Evolutionary conservation across 2,113 vertebrate genomes (phyloP), one percentile per base, ranked within the genome.

Genomic region (Triplophysa dalaica): DNA sequence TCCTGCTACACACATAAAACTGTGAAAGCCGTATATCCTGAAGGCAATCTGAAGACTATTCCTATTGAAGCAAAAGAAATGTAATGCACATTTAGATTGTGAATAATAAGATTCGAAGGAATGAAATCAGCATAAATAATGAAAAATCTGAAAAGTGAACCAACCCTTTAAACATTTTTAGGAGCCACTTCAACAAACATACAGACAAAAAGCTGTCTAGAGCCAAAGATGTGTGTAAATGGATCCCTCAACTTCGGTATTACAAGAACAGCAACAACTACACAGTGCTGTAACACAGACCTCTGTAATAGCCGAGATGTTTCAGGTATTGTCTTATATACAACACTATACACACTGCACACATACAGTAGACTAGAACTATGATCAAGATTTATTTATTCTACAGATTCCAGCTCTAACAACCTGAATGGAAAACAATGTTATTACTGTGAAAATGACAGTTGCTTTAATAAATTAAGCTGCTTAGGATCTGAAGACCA

Each of bases 401-500:
- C 69, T 17, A 16, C 0, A 70, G 45, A 70, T 70, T 22, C 13
- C 68, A 54, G 22, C 1, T 6, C 10, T 12, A 4, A 0, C 0
- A 10, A 3, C 12, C 4, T 16, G 1, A 52, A 90, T 81, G 87
- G 87, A 9, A 85, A 60, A 19, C 85, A 81, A 66, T 90, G 89
- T 60, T 89, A 22, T 14, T 1, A 0, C 6, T 90, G 88, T 54
- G 19, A 77, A 2, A 83, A 58, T 21, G 0, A 41, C 4, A 10
- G 5, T 0, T 91, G 89, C 82, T 74, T 4, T 0, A 14, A 1
- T 9, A 83, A 67, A 29, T 0, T 88, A 0, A 52, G 60, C 21
- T 91, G 91, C 17, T 24, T 45, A 4, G 85, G 86, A 8, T 2
- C 52, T 10, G 81, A 92, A 70, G 75, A 89, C 67, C 2, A 43